These are phyloP conservation scores for Dendrolimus punctatus DNA, from an alignment of 1,140 invertebrate genomes.

Conservation along the genomic window DNA sequence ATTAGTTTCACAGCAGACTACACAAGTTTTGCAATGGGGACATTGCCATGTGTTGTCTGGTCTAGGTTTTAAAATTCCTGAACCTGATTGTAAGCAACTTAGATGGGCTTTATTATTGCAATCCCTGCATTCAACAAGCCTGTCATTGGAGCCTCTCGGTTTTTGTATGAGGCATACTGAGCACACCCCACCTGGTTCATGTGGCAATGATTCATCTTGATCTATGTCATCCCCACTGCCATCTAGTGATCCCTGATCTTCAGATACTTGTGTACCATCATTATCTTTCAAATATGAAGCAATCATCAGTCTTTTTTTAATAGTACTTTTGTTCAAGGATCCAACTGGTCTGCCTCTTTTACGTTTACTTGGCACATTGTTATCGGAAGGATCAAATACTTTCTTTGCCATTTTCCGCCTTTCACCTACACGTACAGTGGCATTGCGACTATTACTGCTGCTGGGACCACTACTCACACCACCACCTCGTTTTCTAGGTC, in stretches of 20 bases:
- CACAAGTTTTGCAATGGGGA: constrained; percentile 81
- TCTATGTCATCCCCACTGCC: constrained; percentile 64
- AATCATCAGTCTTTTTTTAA: constrained; percentile 63
- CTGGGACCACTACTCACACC: constrained; percentile 46
- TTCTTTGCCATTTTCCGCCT: constrained; percentile 77
- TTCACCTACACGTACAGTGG: constrained; percentile 59
- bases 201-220: constrained; percentile 36
- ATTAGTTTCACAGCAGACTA: constrained; percentile 79
- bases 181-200: constrained; percentile 70
- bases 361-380: constrained; percentile 77
- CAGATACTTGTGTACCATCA: constrained; percentile 45
- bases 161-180: constrained; percentile 73
- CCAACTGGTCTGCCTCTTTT: constrained; percentile 76
- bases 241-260: constrained; percentile 62
- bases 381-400: constrained; percentile 86
- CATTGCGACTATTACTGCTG: constrained; percentile 44
- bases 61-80: constrained; percentile 76
- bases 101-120: constrained; percentile 85
- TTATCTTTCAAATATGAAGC: constrained; percentile 30
- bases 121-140: constrained; percentile 82
- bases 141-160: constrained; percentile 75
- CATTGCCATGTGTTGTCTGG: constrained; percentile 81
- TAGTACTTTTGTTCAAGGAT: constrained; percentile 73
- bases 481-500: constrained; percentile 51
- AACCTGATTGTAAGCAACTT: constrained; percentile 78